Evolutionary conservation across 2,113 vertebrate species (phyloP), one percentile per base, ranked within the genome.

Genomic region (Lanius ludovicianus): DNA sequence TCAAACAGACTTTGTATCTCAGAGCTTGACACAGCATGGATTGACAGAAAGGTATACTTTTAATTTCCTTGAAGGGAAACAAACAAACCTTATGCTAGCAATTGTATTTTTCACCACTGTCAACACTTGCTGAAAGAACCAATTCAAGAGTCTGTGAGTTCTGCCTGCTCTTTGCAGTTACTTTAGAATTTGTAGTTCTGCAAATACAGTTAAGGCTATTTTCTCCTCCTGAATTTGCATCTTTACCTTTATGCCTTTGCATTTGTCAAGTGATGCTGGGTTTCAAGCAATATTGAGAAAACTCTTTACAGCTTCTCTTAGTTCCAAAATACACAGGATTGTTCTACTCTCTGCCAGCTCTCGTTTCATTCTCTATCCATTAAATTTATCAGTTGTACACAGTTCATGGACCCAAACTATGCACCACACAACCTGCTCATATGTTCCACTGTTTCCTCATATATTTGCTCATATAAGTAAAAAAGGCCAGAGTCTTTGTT

Each of bases 401-500:
- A 76, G n/a, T 17, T 82, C 18, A n/a, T 2, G 13, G 19, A 84
- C 13, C 5, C 1, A 0, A 81, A 80, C 20, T 42, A 80, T 5
- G 7, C 5, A 46, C 35, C 9, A 62, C 12, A 35, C 15, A 62
- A 75, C 12, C 37, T 46, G 5, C 10, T 33, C 35, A 11, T 3
- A 35, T 0, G 1, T 50, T 57, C 9, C 33, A 23, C 20, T 41
- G 44, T 27, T 87, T 70, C 27, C 13, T 71, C 39, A 27, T 3
- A 0, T 18, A 41, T 60, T 84, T 62, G 21, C 31, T 37, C 46
- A 31, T 3, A 0, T 3, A 63, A 57, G 1, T 13, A 16, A 39
- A 69, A 86, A 73, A 28, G 35, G 85, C 11, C 13, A 30, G n/a
- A 74, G 11, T 30, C 18, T n/a, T 18, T 2, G 1, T 8, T 55